These are phyloP conservation scores for Echinops telfairi DNA, from an alignment of 2,113 vertebrate species.

Conservation along the genomic window DNA sequence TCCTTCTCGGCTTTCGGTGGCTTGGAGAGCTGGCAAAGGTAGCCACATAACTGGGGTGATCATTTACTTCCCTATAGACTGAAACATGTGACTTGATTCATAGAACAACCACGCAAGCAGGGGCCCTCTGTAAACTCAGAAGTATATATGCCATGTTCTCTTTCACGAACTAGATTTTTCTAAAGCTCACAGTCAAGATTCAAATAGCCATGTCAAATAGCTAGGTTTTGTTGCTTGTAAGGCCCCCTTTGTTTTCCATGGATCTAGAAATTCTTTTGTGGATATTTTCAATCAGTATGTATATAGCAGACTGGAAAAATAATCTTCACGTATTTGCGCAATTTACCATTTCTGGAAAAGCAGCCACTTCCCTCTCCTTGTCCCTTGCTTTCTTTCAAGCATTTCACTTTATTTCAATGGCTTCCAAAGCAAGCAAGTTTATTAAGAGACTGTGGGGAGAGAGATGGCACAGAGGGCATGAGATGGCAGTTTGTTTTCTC, in stretches of 20 bases:
- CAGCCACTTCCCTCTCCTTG: conserved; percentile 64
- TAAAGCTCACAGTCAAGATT: conserved; percentile 63
- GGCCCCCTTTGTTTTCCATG: conserved; percentile 63
- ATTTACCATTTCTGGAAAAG: conserved; percentile 79
- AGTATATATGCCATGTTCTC: neutral
- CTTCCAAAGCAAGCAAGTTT: conserved; percentile 74
- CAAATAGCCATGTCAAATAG: conserved; percentile 36
- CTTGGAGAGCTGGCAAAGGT: neutral
- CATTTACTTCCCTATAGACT: neutral
- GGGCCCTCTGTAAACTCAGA: neutral
- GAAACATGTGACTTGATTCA: conserved; percentile 20
- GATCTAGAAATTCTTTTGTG: conserved; percentile 81
- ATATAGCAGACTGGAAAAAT: conserved; percentile 69
- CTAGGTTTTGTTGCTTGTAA: conserved; percentile 77
- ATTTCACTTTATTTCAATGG: conserved; percentile 63
- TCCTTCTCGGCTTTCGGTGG: neutral
- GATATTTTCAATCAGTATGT: conserved; percentile 72
- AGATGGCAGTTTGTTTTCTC: neutral
- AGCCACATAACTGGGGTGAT: neutral
- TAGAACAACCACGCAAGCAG: conserved; percentile 21
- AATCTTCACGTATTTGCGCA: conserved; percentile 75
- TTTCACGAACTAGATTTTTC: conserved; percentile 58
- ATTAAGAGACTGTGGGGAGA: conserved; percentile 71
- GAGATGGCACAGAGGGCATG: neutral
- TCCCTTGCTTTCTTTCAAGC: conserved; percentile 63